phyloP scores from a whole-genome alignment of 30 jellyfish, hydroid and myxozoan species.

The Aurelia sp. region DNA sequence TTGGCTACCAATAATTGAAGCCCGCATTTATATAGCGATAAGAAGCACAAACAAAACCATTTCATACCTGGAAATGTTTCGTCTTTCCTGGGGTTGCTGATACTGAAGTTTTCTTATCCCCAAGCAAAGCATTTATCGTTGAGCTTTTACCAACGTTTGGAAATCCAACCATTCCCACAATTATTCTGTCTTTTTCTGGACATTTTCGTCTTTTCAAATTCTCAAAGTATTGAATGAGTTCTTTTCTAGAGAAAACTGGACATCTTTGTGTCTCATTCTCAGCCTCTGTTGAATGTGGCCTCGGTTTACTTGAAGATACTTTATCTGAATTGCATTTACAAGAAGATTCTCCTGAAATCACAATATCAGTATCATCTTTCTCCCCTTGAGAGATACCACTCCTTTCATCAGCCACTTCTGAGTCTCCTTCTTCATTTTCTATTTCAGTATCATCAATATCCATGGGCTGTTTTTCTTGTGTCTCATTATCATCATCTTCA shows the following conservation, averaged over 20 bases:
- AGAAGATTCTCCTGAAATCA: too few species aligned
- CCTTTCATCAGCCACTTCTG: neutral
- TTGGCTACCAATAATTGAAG: too few species aligned
- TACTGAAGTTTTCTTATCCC: constrained; percentile 91
- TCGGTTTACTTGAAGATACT: too few species aligned
- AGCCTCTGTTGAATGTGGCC: too few species aligned
- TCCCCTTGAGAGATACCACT: neutral
- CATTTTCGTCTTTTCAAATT: constrained; percentile 33
- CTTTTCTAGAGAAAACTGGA: constrained; percentile 42
- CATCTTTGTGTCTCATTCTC: too few species aligned
- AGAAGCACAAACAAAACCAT: neutral
- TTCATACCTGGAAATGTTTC: constrained; percentile 94
- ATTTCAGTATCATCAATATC: too few species aligned
- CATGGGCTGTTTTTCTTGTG: too few species aligned
- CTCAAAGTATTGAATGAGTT: constrained; percentile 65
- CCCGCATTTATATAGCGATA: too few species aligned
- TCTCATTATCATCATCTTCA: too few species aligned
- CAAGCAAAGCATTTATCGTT: constrained; percentile 88
- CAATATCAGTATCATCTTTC: neutral
- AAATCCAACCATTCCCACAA: constrained; percentile 89
- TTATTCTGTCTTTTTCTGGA: constrained; percentile 47
- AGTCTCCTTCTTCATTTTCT: too few species aligned
- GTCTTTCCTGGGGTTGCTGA: constrained; percentile 99
- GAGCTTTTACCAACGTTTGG: constrained; percentile 99
- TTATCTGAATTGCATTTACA: too few species aligned